Evolutionary conservation across 2,888 invertebrate species (phyloP), one percentile per base, ranked within the genome.

Genomic region (Girardia tigrina): DNA sequence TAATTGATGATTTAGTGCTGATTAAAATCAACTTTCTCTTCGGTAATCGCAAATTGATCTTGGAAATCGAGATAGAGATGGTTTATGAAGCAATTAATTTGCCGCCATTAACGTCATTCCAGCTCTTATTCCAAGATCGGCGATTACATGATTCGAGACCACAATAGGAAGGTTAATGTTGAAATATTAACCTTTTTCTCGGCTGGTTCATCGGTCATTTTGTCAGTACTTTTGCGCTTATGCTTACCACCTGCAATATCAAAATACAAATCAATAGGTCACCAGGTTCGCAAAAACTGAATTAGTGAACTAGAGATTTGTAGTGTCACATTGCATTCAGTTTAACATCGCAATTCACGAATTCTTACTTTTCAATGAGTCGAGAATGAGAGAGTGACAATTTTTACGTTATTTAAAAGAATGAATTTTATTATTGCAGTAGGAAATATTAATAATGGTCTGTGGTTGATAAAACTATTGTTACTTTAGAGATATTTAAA

Each of bases 201-300:
- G 23, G 4, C 56, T 2, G 56, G 56, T 23, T 56, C 56, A 56
- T 56, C 56, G n/a, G 4, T 56, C 2, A 16, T n/a, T 56, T 56
- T n/a, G 56, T 12, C 56, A 56, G 56, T 56, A 56, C 56, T 56
- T 56, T 56, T 56, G 56, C 56, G 56, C 23, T 56, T 56, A 56
- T 56, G 56, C 56, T 56, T 56, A 56, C 56, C 56, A 56, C 56
- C 56, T 56, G 56, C 56, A 56, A 56, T 56, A 56, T n/a, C 56
- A 56, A 56, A 16, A 56, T 56, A 56, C 56, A 56, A 56, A 56
- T 56, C 56, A 56, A 56, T 16, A 56, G 56, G 56, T 56, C 56
- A 56, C 56, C 23, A n/a, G n/a, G 56, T 56, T 56, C 56, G 56
- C 23, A 56, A 20, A 20, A 4, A 56, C 56, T 56, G 56, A 56